Evolutionary conservation across 2,797 vertebrate species (phyloP), one percentile per base, ranked within the genome.

Genomic region (Enteromius fasciolatus): DNA sequence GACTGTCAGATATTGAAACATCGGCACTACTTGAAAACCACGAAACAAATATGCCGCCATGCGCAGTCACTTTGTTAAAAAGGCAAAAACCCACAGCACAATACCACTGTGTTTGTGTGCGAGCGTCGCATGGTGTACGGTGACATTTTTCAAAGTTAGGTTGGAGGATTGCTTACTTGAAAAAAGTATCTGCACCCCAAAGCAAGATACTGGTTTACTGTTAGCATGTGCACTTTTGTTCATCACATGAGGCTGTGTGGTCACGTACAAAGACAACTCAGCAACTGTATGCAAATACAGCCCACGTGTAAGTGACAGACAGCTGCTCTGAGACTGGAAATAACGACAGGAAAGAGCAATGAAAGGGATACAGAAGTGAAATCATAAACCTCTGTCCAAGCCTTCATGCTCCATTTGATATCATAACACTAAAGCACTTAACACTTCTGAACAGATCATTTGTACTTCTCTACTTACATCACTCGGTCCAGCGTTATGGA

Each of bases 401-500:
- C 91, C 89, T 93, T 87, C 85, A 91, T 85, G 90, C 90, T 93
- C 93, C 92, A 92, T 94, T 94, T 95, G 92, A 94, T 93, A 94
- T 93, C 91, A 93, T 89, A 95, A 94, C 94, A 94, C 87, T 78
- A 66, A 73, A 91, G 92, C 94, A 94, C 94, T 94, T 93, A 93
- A 87, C 86, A 90, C 89, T 91, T 89, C 87, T 87, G 90, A 82
- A 87, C 85, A 83, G 54, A 75, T 79, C 83, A 89, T 83, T 90
- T 91, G 91, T 92, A 90, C 86, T 88, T 73, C 50, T 31, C 41
- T 33, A 63, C 52, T 81, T 70, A 61, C 54, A 81, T 78, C 52
- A 66, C 63, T 64, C 20, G 11, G 11, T 17, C 68, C 36, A 80
- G 70, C 63, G 74, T 83, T 61, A 81, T 67, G 48, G 67, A 20